Percentiles rank a stretch among this genome's conserved stretches.
Conservation (phyloP, 2,888 invertebrate genomes). For the Rhingia rostrata region DNA sequence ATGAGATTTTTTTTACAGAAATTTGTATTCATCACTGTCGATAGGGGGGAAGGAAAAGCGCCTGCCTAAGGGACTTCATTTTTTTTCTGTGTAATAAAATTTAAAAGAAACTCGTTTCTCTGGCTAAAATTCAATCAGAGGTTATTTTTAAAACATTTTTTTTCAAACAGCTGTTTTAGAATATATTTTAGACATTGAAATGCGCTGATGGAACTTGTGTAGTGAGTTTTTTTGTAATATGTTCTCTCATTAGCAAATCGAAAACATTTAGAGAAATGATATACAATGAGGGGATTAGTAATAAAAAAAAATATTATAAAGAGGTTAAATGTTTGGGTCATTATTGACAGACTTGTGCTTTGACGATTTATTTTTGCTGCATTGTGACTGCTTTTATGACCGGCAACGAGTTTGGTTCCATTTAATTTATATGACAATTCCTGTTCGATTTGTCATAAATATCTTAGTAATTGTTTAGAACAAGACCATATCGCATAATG, state of each 20-base stretch:
- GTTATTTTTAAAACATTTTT: slow-evolving; percentile 45
- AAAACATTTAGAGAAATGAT: slow-evolving; percentile 49
- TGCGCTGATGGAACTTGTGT: slow-evolving; percentile 26
- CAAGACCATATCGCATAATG: no score
- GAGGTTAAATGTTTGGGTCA: background rate
- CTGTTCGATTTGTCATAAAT: no score
- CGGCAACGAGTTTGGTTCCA: no score
- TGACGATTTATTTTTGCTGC: no score
- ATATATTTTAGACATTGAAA: slow-evolving; percentile 7
- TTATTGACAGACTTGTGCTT: background rate
- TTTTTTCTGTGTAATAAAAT: slow-evolving; percentile 1
- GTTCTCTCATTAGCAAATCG: slow-evolving; percentile 33
- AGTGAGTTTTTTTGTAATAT: slow-evolving; percentile 29
- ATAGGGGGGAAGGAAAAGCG: background rate
- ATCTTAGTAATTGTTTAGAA: no score
- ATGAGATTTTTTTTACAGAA: slow-evolving; percentile 9
- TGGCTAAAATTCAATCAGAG: slow-evolving; percentile 53
- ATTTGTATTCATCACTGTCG: slow-evolving; percentile 32
- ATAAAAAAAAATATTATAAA: background rate
- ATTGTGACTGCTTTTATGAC: no score
- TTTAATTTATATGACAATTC: no score
- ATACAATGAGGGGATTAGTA: slow-evolving; percentile 5
- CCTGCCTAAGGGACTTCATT: slow-evolving; percentile 12
- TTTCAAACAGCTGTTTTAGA: slow-evolving; percentile 50
- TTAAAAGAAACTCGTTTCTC: slow-evolving; percentile 27